These are phyloP conservation scores for Actinia equina DNA, from an alignment of 64 coral and sea anemone species.

Conservation along the genomic window DNA sequence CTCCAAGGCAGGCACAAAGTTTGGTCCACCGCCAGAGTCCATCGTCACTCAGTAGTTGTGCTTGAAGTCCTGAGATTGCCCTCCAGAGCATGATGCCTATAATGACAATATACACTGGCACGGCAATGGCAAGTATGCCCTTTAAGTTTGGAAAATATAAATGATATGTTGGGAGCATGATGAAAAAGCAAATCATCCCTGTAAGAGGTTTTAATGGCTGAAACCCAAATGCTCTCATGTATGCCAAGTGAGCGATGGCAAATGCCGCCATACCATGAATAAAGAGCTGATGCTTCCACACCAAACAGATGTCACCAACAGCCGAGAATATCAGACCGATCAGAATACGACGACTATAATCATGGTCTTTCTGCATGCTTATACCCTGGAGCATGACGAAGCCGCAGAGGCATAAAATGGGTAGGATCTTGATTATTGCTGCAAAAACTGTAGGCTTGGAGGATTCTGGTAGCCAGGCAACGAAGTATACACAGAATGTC, in stretches of 20 bases:
- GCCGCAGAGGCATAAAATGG: slow-evolving; percentile 77
- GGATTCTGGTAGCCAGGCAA: slow-evolving; percentile 81
- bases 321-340: slow-evolving; percentile 88
- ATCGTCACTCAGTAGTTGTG: slow-evolving; percentile 65
- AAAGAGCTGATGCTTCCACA: slow-evolving; percentile 90
- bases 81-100: slow-evolving; percentile 87
- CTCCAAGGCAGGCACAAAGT: slow-evolving; percentile 94
- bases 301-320: slow-evolving; percentile 85
- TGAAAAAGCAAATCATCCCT: slow-evolving; percentile 40
- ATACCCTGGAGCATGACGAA: slow-evolving; percentile 87
- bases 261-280: slow-evolving; percentile 95
- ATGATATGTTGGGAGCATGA: slow-evolving; percentile 48
- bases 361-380: slow-evolving; percentile 62
- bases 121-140: slow-evolving; percentile 70
- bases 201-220: slow-evolving; percentile 60
- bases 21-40: slow-evolving; percentile 84
- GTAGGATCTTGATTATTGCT: slow-evolving; percentile 71
- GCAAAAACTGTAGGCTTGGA: slow-evolving; percentile 86
- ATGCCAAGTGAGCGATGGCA: slow-evolving; percentile 81
- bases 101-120: slow-evolving; percentile 60
- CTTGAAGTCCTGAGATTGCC: slow-evolving; percentile 58
- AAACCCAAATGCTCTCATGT: slow-evolving; percentile 89
- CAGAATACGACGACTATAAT: slow-evolving; percentile 88
- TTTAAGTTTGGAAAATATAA: slow-evolving; percentile 67
- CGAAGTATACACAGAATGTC: slow-evolving; percentile 90